These are phyloP conservation scores for Caenorhabditis briggsae DNA, from an alignment of 1,140 invertebrate species.

Conservation along the genomic window DNA sequence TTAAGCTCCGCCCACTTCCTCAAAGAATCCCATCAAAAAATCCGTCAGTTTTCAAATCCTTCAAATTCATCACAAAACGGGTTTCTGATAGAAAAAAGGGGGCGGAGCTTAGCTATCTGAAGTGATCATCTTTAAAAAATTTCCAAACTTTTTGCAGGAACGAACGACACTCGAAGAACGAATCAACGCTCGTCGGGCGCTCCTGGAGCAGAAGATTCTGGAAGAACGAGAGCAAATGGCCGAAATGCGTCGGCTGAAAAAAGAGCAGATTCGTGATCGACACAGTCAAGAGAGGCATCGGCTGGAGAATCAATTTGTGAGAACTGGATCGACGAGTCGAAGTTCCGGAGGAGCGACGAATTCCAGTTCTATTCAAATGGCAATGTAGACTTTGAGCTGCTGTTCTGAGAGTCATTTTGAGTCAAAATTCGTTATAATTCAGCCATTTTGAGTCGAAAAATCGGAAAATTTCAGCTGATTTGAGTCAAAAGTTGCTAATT, in stretches of 20 bases:
- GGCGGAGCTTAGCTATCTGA: neutral
- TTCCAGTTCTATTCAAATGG: slow-evolving; percentile 7
- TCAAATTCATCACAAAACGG: too few relatives aligned
- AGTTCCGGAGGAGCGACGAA: too few relatives aligned
- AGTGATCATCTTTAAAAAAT: neutral
- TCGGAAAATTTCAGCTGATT: too few relatives aligned
- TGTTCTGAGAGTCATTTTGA: too few relatives aligned
- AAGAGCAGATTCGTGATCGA: slow-evolving; percentile 32
- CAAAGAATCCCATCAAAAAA: too few relatives aligned
- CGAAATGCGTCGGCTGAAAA: slow-evolving; percentile 27
- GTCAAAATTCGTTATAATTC: neutral
- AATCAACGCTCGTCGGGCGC: slow-evolving; percentile 35
- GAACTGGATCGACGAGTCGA: slow-evolving; percentile 20
- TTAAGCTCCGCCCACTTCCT: neutral
- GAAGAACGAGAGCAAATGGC: slow-evolving; percentile 55
- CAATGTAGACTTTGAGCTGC: neutral
- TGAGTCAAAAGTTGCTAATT: too few relatives aligned
- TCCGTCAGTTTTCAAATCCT: too few relatives aligned
- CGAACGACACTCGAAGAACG: slow-evolving; percentile 29
- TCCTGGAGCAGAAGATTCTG: slow-evolving; percentile 47
- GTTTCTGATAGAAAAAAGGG: too few relatives aligned
- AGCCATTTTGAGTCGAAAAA: neutral
- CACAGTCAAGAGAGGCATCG: slow-evolving; percentile 45
- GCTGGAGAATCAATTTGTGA: slow-evolving; percentile 3
- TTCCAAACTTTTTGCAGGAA: neutral